Conservation (phyloP, 2,797 vertebrate species). For the Sebastes trivittatus region DNA sequence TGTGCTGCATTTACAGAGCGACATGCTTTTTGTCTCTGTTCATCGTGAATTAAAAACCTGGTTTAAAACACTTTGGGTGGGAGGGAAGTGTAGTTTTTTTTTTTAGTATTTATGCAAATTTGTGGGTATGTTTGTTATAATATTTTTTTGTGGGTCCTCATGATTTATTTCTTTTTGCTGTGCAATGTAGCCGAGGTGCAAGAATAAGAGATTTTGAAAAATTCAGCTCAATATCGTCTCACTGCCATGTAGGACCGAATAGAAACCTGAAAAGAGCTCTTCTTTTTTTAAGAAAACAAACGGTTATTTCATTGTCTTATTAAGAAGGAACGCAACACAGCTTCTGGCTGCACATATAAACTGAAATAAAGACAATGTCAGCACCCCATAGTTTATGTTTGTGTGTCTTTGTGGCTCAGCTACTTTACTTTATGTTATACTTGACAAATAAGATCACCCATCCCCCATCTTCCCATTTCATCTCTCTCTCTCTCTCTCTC, state of each 20-base stretch:
- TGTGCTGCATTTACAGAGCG: constrained; percentile 53
- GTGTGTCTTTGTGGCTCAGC: constrained; percentile 40
- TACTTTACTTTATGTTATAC: not conserved
- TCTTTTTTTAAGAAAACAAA: constrained; percentile 48
- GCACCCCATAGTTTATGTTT: constrained; percentile 46
- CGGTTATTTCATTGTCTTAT: constrained; percentile 56
- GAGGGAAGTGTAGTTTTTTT: constrained; percentile 27
- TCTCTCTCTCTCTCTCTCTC: not conserved
- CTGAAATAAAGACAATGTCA: constrained; percentile 78
- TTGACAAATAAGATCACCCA: not conserved
- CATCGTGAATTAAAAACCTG: constrained; percentile 47
- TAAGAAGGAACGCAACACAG: constrained; percentile 44
- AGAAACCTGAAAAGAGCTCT: constrained; percentile 46
- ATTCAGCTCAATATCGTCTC: constrained; percentile 56
- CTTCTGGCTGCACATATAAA: constrained; percentile 67
- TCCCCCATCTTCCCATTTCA: not conserved
- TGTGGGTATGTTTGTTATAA: constrained; percentile 61
- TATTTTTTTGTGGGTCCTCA: constrained; percentile 60
- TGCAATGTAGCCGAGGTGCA: constrained; percentile 65
- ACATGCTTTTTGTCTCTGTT: constrained; percentile 44
- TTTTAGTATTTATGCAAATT: constrained; percentile 59
- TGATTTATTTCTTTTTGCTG: constrained; percentile 62
- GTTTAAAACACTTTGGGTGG: constrained; percentile 36
- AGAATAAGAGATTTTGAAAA: constrained; percentile 44
- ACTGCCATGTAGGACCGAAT: constrained; percentile 68